Percentiles rank a stretch among this genome's conserved stretches.
Conservation (phyloP, 30 jellyfish, hydroid and myxozoan genomes). For the Hydra vulgaris region DNA sequence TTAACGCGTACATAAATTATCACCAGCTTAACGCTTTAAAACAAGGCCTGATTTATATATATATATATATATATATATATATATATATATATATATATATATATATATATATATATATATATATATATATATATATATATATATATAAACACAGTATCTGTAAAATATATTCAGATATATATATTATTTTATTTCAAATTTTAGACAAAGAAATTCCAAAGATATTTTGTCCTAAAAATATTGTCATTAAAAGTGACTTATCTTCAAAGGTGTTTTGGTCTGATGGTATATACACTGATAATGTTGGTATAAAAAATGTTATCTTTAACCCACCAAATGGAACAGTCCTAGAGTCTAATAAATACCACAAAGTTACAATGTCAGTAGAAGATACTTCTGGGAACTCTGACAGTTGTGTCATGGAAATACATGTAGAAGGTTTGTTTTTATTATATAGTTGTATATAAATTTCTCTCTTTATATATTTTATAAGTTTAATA, state of each 20-base stretch:
- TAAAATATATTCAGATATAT: too few relatives aligned
- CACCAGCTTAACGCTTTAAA: too few relatives aligned
- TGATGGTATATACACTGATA: constrained; percentile 39
- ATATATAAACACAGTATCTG: background rate
- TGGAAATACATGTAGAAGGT: constrained; percentile 84
- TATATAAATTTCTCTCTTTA: background rate
- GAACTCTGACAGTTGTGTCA: constrained; percentile 58
- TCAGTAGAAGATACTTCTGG: constrained; percentile 56
- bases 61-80: too few relatives aligned
- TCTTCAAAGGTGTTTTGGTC: constrained; percentile 47
- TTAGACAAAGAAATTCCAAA: constrained; percentile 69
- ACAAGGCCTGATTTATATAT: too few relatives aligned
- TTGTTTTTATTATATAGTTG: background rate
- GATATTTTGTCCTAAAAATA: constrained; percentile 61
- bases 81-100: too few relatives aligned
- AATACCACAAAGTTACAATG: constrained; percentile 44
- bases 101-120: too few relatives aligned
- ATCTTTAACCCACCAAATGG: constrained; percentile 72
- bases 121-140: too few relatives aligned
- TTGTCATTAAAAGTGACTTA: constrained; percentile 47
- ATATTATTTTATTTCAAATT: background rate
- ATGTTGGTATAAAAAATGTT: constrained; percentile 43
- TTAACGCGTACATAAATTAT: too few relatives aligned
- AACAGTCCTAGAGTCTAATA: constrained; percentile 48
- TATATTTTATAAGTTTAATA: background rate